Conservation (phyloP, 2,888 invertebrate genomes). For the Rotaria socialis region DNA sequence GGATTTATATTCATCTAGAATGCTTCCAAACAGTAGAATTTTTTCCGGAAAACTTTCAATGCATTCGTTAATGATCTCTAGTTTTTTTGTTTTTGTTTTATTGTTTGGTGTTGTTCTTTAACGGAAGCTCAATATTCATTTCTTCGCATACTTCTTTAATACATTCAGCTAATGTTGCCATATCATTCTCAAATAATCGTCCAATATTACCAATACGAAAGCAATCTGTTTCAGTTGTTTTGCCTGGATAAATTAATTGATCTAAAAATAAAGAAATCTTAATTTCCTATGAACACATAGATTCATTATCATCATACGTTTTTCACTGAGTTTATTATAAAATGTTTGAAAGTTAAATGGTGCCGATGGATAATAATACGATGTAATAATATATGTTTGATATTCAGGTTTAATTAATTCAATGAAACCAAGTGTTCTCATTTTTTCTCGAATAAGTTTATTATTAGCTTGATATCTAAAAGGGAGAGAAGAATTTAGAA, state of each 20-base stretch:
- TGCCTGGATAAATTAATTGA: constrained; percentile 62
- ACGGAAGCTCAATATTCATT: constrained; percentile 52
- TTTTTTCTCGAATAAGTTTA: constrained; percentile 56
- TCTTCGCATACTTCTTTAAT: constrained; percentile 57
- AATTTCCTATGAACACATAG: too few relatives aligned
- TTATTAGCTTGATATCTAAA: constrained; percentile 53
- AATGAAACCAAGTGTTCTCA: constrained; percentile 59
- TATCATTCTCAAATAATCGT: constrained; percentile 58
- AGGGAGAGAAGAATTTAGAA: constrained; percentile 53
- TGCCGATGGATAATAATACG: constrained; percentile 58
- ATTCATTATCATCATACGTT: constrained; percentile 51
- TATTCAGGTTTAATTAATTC: constrained; percentile 52
- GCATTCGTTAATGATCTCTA: too few relatives aligned
- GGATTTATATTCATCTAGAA: too few relatives aligned
- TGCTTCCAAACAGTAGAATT: too few relatives aligned
- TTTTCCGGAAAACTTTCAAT: too few relatives aligned
- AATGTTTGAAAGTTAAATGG: constrained; percentile 60
- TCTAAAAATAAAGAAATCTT: constrained; percentile 51
- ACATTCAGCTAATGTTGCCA: constrained; percentile 56
- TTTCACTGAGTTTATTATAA: constrained; percentile 58
- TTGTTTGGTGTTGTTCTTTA: background rate
- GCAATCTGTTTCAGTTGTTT: constrained; percentile 59
- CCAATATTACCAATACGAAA: constrained; percentile 63
- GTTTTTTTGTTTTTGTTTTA: too few relatives aligned
- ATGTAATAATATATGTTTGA: constrained; percentile 61